Evolutionary conservation across 1,140 invertebrate genomes (phyloP).

Genomic region (Chymomyza costata): DNA sequence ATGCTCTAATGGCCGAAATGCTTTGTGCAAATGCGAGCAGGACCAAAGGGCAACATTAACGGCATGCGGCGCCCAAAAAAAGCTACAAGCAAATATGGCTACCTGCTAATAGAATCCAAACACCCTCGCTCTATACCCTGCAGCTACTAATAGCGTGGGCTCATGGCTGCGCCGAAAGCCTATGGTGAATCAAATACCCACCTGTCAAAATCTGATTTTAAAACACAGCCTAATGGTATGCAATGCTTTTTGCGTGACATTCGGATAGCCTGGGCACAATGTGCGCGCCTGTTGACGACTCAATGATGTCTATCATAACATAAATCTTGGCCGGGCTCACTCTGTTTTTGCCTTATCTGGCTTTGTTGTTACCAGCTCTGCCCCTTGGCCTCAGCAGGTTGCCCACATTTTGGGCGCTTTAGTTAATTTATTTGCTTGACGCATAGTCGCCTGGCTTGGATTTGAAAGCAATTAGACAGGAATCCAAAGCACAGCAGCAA

Average conservation of each 20-base stretch:
- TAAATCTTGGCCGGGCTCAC: constrained; percentile 39
- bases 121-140: constrained; percentile 1
- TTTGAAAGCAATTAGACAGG: constrained; percentile 66
- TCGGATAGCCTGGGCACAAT: constrained; percentile 9
- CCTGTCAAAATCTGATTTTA: constrained; percentile 47
- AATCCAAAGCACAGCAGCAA: not conserved
- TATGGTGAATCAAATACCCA: too few relatives aligned
- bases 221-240: constrained; percentile 60
- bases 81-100: constrained; percentile 22
- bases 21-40: constrained; percentile 6
- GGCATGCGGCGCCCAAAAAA: constrained; percentile 3
- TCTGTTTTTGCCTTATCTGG: too few relatives aligned
- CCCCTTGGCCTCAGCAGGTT: too few relatives aligned
- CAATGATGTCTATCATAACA: constrained; percentile 68
- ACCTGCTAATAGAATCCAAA: constrained; percentile 21
- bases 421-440: constrained; percentile 32
- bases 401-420: constrained; percentile 7
- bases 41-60: constrained; percentile 45
- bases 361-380: too few relatives aligned
- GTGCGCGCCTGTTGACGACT: constrained; percentile 32
- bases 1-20: constrained; percentile 46
- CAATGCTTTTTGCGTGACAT: constrained; percentile 39
- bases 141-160: too few relatives aligned
- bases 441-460: too few relatives aligned
- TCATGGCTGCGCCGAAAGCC: not conserved